These are phyloP conservation scores for Pseudomyrmex pallidus DNA, from an alignment of 1,140 invertebrate species.

Conservation along the genomic window DNA sequence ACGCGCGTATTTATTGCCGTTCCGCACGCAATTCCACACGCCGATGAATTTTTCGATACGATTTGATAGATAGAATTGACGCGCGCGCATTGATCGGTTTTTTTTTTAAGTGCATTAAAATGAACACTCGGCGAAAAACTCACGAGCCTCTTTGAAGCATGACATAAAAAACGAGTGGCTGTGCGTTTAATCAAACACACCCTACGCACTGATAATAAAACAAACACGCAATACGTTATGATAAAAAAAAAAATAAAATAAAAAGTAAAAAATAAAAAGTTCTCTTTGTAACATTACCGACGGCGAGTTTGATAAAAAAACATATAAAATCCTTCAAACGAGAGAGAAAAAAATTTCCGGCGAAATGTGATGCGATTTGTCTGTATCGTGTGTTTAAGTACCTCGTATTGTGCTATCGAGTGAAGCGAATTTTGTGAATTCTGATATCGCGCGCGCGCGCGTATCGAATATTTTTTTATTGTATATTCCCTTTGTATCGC, in stretches of 20 bases:
- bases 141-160: constrained; percentile 33
- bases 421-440: constrained; percentile 11
- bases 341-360: no score
- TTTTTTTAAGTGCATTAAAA: constrained; percentile 41
- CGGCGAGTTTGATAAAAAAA: not conserved
- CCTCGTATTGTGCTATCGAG: not conserved
- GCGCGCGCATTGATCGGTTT: constrained; percentile 13
- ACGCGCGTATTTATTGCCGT: no score
- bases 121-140: constrained; percentile 15
- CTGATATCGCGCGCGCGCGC: no score
- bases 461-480: not conserved
- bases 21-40: no score
- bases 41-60: not conserved
- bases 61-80: constrained; percentile 30
- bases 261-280: not conserved
- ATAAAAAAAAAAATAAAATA: not conserved
- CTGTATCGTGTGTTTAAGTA: not conserved
- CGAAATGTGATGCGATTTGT: not conserved
- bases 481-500: not conserved
- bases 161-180: constrained; percentile 36
- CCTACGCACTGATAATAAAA: constrained; percentile 1
- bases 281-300: constrained; percentile 17
- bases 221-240: not conserved
- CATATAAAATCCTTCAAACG: no score
- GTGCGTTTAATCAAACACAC: constrained; percentile 46